A percentile compares a stretch with the other conserved stretches of the same genome.
phyloP scores from a whole-genome alignment of 2,888 invertebrate genomes.

The Andrena minutula region DNA sequence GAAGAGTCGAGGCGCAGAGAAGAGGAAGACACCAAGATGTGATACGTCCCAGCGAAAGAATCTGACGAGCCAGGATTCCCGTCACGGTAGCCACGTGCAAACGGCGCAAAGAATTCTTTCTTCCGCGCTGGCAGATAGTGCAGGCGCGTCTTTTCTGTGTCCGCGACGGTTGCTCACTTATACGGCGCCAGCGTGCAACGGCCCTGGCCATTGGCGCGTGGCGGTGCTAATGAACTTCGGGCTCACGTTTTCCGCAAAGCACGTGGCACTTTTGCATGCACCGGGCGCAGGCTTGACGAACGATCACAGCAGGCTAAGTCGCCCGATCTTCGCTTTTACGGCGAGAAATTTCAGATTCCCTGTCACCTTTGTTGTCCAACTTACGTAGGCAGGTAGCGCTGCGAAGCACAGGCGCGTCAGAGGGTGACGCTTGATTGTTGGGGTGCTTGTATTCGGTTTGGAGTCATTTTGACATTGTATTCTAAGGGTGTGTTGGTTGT shows the following conservation, averaged over 20 bases:
- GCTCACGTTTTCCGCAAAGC: conserved; percentile 64
- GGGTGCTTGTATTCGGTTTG: no score
- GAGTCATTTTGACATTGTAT: no score
- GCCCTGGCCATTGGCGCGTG: conserved; percentile 70
- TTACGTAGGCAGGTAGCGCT: no score
- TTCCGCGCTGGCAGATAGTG: conserved; percentile 3
- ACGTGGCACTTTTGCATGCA: conserved; percentile 51
- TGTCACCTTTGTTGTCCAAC: no score
- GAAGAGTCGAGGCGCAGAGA: not conserved
- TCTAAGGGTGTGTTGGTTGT: no score
- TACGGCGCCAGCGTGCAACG: conserved; percentile 62
- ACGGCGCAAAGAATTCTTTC: conserved; percentile 54
- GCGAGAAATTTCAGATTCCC: no score
- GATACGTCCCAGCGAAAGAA: conserved; percentile 51
- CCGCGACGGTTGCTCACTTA: conserved; percentile 6
- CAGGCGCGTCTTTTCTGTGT: conserved; percentile 10
- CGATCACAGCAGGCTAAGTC: conserved; percentile 2
- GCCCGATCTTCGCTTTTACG: no score
- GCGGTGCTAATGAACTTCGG: conserved; percentile 74
- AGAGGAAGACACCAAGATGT: conserved; percentile 2
- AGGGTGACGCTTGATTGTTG: no score
- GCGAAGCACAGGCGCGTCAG: no score
- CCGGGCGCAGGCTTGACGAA: not conserved
- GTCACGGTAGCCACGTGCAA: conserved; percentile 29
- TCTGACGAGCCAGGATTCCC: conserved; percentile 52